Evolutionary conservation across 2,888 invertebrate species (phyloP).

Genomic region (Celastrina argiolus): DNA sequence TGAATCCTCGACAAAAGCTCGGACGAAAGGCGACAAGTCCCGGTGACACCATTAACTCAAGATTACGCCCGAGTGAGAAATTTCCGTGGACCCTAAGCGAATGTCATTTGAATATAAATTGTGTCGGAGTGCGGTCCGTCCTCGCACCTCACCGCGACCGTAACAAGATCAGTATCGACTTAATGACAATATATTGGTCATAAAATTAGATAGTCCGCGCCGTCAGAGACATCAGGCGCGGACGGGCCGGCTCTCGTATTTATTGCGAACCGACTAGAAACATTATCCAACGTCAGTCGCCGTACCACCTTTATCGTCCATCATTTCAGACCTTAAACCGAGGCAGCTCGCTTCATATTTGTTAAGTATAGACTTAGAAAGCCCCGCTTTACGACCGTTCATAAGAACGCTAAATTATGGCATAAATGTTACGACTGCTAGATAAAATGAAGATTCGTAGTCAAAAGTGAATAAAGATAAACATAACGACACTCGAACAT

Average conservation of each 20-base stretch:
- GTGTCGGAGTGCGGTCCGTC: conserved; percentile 54
- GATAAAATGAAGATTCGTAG: conserved; percentile 62
- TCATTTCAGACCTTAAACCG: conserved; percentile 56
- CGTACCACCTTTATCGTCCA: conserved; percentile 38
- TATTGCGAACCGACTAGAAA: conserved; percentile 73
- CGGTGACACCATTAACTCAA: conserved; percentile 62
- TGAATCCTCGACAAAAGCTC: conserved; percentile 31
- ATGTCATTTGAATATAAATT: conserved; percentile 76
- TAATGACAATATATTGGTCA: conserved; percentile 79
- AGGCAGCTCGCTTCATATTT: conserved; percentile 48
- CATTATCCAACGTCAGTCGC: conserved; percentile 65
- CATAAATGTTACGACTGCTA: conserved; percentile 76
- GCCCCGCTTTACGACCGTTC: conserved; percentile 65
- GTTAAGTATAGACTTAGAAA: conserved; percentile 49
- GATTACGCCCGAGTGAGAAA: conserved; percentile 75
- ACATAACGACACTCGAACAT: conserved; percentile 38
- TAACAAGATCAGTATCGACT: conserved; percentile 78
- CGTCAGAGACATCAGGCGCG: conserved; percentile 66
- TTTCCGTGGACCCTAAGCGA: conserved; percentile 65
- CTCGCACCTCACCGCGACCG: conserved; percentile 71
- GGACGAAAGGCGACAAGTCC: conserved; percentile 34
- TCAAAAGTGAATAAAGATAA: conserved; percentile 65
- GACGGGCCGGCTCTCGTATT: conserved; percentile 64
- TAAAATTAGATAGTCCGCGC: conserved; percentile 76
- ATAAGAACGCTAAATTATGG: conserved; percentile 73